Conservation (phyloP, 1,140 invertebrate genomes). For the Drosophila nebulosa region DNA sequence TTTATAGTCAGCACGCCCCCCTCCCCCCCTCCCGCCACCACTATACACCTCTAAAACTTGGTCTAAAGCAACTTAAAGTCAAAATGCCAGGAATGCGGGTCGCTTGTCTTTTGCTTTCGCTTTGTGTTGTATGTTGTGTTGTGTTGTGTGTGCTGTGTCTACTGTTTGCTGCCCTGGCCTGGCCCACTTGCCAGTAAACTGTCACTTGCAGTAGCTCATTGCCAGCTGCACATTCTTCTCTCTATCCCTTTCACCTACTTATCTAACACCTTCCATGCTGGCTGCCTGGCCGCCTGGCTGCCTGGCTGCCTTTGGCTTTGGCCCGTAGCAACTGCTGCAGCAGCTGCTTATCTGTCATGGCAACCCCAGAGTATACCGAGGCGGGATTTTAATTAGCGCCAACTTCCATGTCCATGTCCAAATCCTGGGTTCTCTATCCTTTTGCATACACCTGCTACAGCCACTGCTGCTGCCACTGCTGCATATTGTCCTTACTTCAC, state of each 20-base stretch:
- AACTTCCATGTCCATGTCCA: slow-evolving; percentile 45
- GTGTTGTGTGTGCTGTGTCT: slow-evolving; percentile 26
- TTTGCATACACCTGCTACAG: slow-evolving; percentile 10
- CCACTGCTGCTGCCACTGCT: slow-evolving; percentile 20
- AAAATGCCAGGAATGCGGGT: slow-evolving; percentile 66
- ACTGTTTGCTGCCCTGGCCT: slow-evolving; percentile 7
- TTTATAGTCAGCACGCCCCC: not conserved
- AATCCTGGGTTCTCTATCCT: slow-evolving; percentile 15
- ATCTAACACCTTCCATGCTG: slow-evolving; percentile 69
- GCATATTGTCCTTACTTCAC: slow-evolving; percentile 25
- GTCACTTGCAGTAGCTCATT: slow-evolving; percentile 49
- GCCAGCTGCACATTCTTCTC: slow-evolving; percentile 1
- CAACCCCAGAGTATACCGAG: slow-evolving; percentile 39
- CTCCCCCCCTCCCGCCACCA: not conserved
- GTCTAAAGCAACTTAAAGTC: slow-evolving; percentile 48
- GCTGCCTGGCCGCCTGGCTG: too few relatives aligned
- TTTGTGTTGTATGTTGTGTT: slow-evolving; percentile 11
- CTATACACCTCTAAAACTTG: not conserved
- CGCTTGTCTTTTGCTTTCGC: slow-evolving; percentile 44
- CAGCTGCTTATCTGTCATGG: slow-evolving; percentile 68
- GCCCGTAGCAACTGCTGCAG: slow-evolving; percentile 17
- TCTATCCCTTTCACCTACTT: slow-evolving; percentile 30
- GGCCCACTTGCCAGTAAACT: slow-evolving; percentile 52
- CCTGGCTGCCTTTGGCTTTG: too few relatives aligned
- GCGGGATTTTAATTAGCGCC: slow-evolving; percentile 69